Conservation (phyloP, 2,797 vertebrate species). For the Coranthus polyacanthus region DNA sequence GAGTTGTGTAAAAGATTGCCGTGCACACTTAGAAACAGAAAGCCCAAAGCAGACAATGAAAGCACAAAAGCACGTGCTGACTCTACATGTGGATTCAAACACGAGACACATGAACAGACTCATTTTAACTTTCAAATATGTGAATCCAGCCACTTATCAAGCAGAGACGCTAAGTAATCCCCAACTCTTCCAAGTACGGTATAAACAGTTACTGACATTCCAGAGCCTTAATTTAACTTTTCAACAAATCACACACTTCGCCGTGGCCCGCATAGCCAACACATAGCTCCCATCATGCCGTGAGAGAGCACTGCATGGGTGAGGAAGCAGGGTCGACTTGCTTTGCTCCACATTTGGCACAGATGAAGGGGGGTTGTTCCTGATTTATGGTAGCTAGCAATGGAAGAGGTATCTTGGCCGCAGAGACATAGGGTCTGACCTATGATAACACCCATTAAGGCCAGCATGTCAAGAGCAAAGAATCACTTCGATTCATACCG, state of each 20-base stretch:
- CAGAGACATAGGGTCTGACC: slow-evolving; percentile 55
- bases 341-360: slow-evolving; percentile 73
- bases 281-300: slow-evolving; percentile 47
- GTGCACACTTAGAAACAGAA: not conserved
- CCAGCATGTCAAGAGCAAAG: slow-evolving; percentile 7
- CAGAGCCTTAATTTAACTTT: slow-evolving; percentile 73
- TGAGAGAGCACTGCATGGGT: slow-evolving; percentile 33
- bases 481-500: slow-evolving; percentile 55
- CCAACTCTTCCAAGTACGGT: slow-evolving; percentile 46
- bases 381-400: slow-evolving; percentile 74
- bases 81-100: not conserved
- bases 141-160: slow-evolving; percentile 17
- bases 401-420: slow-evolving; percentile 55
- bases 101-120: slow-evolving; percentile 2
- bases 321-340: slow-evolving; percentile 64
- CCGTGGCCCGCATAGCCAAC: slow-evolving; percentile 49
- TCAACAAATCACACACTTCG: slow-evolving; percentile 68
- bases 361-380: slow-evolving; percentile 44
- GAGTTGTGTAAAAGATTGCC: not conserved
- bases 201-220: slow-evolving; percentile 61
- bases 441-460: slow-evolving; percentile 35
- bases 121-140: slow-evolving; percentile 5
- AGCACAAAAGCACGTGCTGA: not conserved
- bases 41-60: not conserved
- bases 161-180: slow-evolving; percentile 4